These are phyloP conservation scores for Intellagama lesueurii DNA, from an alignment of 2,797 vertebrate genomes.

Conservation along the genomic window DNA sequence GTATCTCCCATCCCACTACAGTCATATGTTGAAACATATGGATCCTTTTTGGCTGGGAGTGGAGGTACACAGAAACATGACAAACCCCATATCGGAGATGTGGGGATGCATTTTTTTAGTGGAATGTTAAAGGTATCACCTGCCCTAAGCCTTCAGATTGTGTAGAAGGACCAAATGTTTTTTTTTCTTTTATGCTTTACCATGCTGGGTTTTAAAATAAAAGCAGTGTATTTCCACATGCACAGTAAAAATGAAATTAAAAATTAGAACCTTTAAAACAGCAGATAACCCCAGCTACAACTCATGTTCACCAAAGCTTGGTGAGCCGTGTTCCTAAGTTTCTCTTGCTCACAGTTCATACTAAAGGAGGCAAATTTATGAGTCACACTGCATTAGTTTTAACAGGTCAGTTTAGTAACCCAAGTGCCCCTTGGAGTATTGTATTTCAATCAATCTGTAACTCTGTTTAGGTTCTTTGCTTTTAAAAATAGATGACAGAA, in stretches of 20 bases:
- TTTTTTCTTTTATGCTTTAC: no score
- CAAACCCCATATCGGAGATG: no score
- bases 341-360: not conserved
- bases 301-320: not conserved
- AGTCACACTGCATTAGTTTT: not conserved
- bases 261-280: not conserved
- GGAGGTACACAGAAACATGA: no score
- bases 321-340: not conserved
- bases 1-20: no score
- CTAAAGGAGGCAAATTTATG: conserved; percentile 13
- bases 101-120: no score
- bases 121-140: no score
- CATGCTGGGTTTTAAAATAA: not conserved
- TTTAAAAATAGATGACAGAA: conserved; percentile 28
- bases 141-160: no score
- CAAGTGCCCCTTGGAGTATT: not conserved
- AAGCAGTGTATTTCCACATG: not conserved
- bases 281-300: not conserved
- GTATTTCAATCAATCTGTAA: not conserved
- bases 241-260: conserved; percentile 2
- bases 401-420: not conserved
- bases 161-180: no score
- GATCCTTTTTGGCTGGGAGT: no score
- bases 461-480: not conserved
- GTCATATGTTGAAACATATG: no score